A percentile compares a stretch with the other conserved stretches of the same genome.
Evolutionary conservation across 1,140 invertebrate species (phyloP).

Genomic region (Listronotus bonariensis): DNA sequence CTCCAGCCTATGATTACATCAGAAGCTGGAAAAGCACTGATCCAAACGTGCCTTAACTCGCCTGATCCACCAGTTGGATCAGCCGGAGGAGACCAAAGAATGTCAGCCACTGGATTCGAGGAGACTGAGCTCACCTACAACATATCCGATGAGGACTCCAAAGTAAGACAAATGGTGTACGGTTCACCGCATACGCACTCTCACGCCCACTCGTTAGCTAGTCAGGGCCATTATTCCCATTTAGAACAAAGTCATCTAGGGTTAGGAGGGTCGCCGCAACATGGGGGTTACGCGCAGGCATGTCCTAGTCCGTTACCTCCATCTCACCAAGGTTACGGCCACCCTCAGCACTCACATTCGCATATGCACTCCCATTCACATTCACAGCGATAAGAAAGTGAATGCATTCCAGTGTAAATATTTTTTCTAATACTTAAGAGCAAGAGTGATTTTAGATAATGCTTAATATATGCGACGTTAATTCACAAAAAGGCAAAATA

Average conservation of each 20-base stretch:
- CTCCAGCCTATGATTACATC: constrained; percentile 99
- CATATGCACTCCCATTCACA: constrained; percentile 71
- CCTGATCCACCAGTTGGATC: constrained; percentile 87
- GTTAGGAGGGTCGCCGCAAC: constrained; percentile 63
- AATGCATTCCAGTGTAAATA: not conserved
- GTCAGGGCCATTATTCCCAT: constrained; percentile 50
- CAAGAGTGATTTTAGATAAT: too few species aligned
- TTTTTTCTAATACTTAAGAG: too few species aligned
- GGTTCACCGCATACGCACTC: constrained; percentile 69
- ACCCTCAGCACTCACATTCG: constrained; percentile 64
- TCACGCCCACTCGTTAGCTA: constrained; percentile 59
- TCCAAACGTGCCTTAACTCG: constrained; percentile 98
- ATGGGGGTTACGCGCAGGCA: constrained; percentile 63
- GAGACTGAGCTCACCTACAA: constrained; percentile 98
- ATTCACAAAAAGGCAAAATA: too few species aligned
- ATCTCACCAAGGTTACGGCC: constrained; percentile 65
- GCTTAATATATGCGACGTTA: too few species aligned
- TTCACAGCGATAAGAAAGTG: constrained; percentile 66
- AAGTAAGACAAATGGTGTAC: constrained; percentile 95
- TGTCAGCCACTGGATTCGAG: constrained; percentile 98
- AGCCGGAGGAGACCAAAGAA: constrained; percentile 82
- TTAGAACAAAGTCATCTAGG: constrained; percentile 54
- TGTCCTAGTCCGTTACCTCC: constrained; percentile 63
- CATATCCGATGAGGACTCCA: constrained; percentile 91
- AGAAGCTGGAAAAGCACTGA: constrained; percentile 96